Evolutionary conservation across 1,140 invertebrate species (phyloP).

Genomic region (Aporrectodea caliginosa): DNA sequence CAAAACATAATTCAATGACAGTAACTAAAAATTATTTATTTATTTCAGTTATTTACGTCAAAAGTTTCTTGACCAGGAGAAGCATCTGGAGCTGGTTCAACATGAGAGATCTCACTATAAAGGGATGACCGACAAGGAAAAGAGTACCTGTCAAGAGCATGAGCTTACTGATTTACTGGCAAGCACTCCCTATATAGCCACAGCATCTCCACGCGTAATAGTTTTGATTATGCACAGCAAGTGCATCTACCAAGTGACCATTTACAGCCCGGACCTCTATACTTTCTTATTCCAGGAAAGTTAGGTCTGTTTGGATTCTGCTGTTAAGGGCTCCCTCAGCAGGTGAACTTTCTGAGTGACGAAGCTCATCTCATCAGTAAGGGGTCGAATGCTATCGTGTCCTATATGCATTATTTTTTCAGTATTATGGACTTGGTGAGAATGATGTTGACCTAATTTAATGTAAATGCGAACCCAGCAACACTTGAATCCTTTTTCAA

Average conservation of each 20-base stretch:
- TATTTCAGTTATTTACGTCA: background rate
- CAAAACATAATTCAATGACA: background rate
- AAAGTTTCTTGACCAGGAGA: background rate
- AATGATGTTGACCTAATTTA: too few relatives aligned
- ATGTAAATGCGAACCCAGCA: too few relatives aligned
- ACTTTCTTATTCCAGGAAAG: slow-evolving; percentile 23
- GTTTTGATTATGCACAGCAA: slow-evolving; percentile 32
- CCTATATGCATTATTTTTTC: too few relatives aligned
- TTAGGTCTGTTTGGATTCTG: too few relatives aligned
- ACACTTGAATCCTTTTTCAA: too few relatives aligned
- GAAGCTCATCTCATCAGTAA: too few relatives aligned
- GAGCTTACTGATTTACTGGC: background rate
- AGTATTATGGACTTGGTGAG: too few relatives aligned
- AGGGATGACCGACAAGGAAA: background rate
- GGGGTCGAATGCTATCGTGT: too few relatives aligned
- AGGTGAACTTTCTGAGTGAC: too few relatives aligned
- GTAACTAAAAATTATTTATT: background rate
- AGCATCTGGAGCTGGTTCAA: background rate
- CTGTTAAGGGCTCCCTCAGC: too few relatives aligned
- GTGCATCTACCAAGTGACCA: slow-evolving; percentile 25
- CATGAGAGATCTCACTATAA: background rate
- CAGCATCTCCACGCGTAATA: slow-evolving; percentile 14
- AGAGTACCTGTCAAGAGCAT: slow-evolving; percentile 4
- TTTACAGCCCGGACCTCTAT: slow-evolving; percentile 24
- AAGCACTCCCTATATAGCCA: slow-evolving; percentile 18